Conservation (phyloP, 2,888 invertebrate genomes). For the Stenotaenia linearis region DNA sequence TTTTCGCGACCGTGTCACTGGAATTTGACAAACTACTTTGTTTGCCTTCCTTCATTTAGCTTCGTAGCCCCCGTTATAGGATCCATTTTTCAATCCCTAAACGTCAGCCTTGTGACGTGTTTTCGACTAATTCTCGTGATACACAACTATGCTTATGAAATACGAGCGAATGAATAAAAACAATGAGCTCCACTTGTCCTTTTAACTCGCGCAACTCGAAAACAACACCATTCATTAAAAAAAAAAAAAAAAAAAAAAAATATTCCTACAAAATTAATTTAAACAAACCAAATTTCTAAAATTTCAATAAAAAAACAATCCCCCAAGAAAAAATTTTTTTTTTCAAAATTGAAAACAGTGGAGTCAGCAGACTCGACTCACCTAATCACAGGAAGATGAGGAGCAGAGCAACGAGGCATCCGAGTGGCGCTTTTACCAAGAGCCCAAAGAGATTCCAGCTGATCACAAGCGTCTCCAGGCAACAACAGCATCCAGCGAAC, state of each 20-base stretch:
- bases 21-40: conserved; percentile 24
- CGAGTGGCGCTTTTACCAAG: conserved; percentile 22
- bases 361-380: background rate
- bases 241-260: background rate
- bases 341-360: background rate
- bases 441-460: conserved; percentile 26
- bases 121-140: background rate
- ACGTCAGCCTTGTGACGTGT: conserved; percentile 6
- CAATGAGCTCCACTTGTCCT: background rate
- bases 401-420: background rate
- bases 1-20: conserved; percentile 17
- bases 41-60: conserved; percentile 13
- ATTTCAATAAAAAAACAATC: background rate
- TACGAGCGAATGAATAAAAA: background rate
- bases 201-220: background rate
- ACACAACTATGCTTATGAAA: background rate
- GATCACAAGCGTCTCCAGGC: conserved; percentile 26
- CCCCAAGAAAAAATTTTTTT: background rate
- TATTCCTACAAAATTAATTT: background rate
- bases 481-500: conserved; percentile 24
- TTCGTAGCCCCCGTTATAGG: background rate
- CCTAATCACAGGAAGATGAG: conserved; percentile 24
- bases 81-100: conserved; percentile 24
- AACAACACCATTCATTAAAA: background rate
- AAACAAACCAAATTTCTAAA: background rate